Evolutionary conservation across 2,113 vertebrate species (phyloP).

Genomic region (Oxyura jamaicensis): DNA sequence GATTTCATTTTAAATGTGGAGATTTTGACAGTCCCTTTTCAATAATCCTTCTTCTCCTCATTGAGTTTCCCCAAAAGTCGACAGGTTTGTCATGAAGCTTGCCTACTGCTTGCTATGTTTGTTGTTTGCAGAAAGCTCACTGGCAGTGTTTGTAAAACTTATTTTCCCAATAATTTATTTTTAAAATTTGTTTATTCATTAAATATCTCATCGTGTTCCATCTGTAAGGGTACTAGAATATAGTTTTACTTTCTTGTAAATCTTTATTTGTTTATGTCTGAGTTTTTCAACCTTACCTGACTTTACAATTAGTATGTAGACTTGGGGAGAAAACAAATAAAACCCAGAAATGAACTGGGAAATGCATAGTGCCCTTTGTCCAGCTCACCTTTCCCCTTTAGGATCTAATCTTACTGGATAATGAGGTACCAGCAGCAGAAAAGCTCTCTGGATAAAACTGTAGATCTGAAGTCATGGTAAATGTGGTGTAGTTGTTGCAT

Average conservation of each 20-base stretch:
- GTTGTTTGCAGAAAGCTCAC: neutral
- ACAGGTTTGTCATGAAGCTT: neutral
- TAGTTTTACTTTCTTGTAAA: neutral
- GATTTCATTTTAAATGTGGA: neutral
- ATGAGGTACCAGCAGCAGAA: neutral
- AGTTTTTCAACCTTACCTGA: neutral
- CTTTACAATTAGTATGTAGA: neutral
- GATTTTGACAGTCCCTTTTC: neutral
- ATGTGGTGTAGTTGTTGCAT: neutral
- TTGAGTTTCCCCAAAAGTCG: neutral
- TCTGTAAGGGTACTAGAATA: neutral
- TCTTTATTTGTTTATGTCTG: conserved; percentile 4
- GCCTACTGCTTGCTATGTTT: neutral
- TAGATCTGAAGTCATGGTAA: neutral
- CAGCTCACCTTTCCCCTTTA: neutral
- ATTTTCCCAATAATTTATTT: conserved; percentile 17
- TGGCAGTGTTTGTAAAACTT: neutral
- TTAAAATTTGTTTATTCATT: conserved; percentile 20
- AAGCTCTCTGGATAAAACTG: neutral
- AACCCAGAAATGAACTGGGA: neutral
- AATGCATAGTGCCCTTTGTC: neutral
- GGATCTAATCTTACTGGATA: neutral
- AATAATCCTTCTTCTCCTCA: neutral
- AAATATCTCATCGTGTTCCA: neutral
- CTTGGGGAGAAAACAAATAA: neutral